A percentile compares a stretch with the other conserved stretches of the same genome.
Conservation (phyloP, 64 coral and sea anemone species). For the Actinia tenebrosa region DNA sequence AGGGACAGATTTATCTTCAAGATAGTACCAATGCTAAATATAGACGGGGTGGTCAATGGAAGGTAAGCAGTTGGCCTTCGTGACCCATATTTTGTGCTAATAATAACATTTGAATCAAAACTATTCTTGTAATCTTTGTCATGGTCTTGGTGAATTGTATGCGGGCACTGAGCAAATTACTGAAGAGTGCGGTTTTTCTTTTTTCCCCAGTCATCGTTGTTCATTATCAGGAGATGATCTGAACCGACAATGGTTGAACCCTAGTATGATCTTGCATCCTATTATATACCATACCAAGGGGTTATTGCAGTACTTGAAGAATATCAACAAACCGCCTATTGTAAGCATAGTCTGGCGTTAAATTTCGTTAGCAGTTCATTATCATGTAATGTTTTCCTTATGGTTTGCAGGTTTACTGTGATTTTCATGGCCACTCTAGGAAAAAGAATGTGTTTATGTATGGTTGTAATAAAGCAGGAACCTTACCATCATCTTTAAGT, state of each 20-base stretch:
- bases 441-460: slow-evolving; percentile 99
- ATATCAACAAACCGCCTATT: slow-evolving; percentile 60
- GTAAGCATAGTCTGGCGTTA: slow-evolving; percentile 29
- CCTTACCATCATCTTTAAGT: slow-evolving; percentile 45
- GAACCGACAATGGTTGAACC: slow-evolving; percentile 81
- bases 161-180: no score
- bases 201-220: slow-evolving; percentile 83
- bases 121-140: no score
- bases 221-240: slow-evolving; percentile 91
- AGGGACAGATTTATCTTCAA: slow-evolving; percentile 93
- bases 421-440: slow-evolving; percentile 95
- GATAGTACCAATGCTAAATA: slow-evolving; percentile 93
- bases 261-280: slow-evolving; percentile 76
- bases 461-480: slow-evolving; percentile 72
- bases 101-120: no score
- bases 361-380: background rate
- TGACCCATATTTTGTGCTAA: no score
- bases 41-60: slow-evolving; percentile 94
- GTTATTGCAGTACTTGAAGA: slow-evolving; percentile 70
- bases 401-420: slow-evolving; percentile 80
- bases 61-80: slow-evolving; percentile 37
- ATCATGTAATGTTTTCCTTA: background rate
- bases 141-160: no score
- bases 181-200: background rate
- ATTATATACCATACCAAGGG: slow-evolving; percentile 94